Percentiles rank a stretch among this genome's conserved stretches.
These are phyloP conservation scores for Chloebia gouldiae DNA, from an alignment of 2,113 vertebrate genomes.

Conservation along the genomic window DNA sequence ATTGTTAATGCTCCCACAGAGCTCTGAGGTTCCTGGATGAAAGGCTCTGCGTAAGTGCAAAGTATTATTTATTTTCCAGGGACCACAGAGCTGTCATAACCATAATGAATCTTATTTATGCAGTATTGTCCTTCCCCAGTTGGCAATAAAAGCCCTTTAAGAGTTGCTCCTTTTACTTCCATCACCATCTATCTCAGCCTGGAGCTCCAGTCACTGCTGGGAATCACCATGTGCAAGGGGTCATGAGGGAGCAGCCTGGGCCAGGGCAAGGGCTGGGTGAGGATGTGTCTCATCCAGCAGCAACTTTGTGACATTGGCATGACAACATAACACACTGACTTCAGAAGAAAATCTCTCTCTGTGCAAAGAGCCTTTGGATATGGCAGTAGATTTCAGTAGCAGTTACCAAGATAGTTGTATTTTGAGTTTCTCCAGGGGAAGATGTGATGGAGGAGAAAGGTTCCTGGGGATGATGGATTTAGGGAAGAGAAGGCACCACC, in stretches of 20 bases:
- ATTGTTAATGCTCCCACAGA: neutral
- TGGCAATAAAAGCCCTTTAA: slow-evolving; percentile 40
- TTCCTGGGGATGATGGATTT: neutral
- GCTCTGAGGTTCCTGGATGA: slow-evolving; percentile 3
- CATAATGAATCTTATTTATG: slow-evolving; percentile 43
- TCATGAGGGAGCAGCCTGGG: neutral
- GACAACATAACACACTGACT: neutral
- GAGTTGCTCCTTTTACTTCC: slow-evolving; percentile 31
- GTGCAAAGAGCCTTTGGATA: neutral
- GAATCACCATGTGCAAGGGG: neutral
- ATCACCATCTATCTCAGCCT: neutral
- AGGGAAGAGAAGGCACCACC: neutral
- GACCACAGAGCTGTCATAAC: slow-evolving; percentile 41
- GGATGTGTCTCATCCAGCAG: neutral
- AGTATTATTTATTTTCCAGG: slow-evolving; percentile 58
- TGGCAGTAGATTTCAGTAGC: neutral
- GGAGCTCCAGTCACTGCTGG: neutral
- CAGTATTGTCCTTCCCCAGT: neutral
- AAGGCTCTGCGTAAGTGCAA: neutral
- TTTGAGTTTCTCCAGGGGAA: neutral
- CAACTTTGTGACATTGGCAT: neutral
- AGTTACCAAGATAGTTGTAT: neutral
- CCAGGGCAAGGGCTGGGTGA: neutral
- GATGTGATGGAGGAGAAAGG: neutral
- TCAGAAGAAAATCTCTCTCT: neutral